Evolutionary conservation across 2,113 vertebrate species (phyloP).

Genomic region (Eptatretus burgeri): DNA sequence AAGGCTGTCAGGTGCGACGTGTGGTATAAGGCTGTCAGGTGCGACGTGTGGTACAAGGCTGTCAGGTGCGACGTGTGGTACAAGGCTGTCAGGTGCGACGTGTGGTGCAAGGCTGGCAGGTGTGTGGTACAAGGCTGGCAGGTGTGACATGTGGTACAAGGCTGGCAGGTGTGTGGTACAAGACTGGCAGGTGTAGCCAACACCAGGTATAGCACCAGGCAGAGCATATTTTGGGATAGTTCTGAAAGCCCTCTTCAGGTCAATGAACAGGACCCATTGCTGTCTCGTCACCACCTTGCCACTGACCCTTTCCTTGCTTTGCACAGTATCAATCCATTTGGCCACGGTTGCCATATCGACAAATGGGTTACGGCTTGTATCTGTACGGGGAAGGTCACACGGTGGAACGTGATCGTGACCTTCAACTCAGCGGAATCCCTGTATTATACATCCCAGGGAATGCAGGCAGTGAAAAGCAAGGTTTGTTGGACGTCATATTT

Average conservation of each 20-base stretch:
- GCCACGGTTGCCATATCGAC: slow-evolving; percentile 14
- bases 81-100: no score
- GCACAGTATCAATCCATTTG: background rate
- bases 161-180: no score
- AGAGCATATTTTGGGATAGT: background rate
- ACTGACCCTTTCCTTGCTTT: background rate
- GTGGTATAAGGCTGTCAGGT: no score
- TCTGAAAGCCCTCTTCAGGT: background rate
- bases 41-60: no score
- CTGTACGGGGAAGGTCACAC: slow-evolving; percentile 70
- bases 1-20: no score
- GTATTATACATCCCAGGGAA: slow-evolving; percentile 92
- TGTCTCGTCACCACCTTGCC: background rate
- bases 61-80: no score
- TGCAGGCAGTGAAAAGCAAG: slow-evolving; percentile 86
- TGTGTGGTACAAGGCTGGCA: no score
- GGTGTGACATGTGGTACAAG: no score
- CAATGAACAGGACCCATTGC: background rate
- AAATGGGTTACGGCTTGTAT: slow-evolving; percentile 59
- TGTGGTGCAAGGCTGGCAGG: no score
- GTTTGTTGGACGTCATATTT: slow-evolving; percentile 16
- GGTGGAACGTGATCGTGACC: slow-evolving; percentile 41
- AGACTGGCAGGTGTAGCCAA: background rate
- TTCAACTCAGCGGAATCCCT: slow-evolving; percentile 51
- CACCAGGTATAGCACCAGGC: background rate